Conservation (phyloP, 1,140 invertebrate genomes). For the Idris sp. region DNA sequence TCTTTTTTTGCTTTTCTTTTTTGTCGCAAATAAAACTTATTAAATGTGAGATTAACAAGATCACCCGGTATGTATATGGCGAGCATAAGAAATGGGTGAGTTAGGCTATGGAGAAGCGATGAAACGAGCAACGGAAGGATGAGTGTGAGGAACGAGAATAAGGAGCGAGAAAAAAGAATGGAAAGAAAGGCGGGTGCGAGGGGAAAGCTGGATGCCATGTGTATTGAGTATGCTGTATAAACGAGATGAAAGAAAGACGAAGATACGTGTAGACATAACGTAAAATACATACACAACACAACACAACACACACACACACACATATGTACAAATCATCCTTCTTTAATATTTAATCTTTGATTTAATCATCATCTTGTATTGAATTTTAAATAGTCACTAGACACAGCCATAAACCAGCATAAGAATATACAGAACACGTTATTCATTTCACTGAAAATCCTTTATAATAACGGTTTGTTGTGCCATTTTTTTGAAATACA, state of each 20-base stretch:
- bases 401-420: conserved; percentile 21
- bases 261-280: conserved; percentile 20
- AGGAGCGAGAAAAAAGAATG: conserved; percentile 26
- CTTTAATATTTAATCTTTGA: conserved; percentile 49
- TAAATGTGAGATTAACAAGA: conserved; percentile 13
- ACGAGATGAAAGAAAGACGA: conserved; percentile 15
- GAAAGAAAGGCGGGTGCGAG: conserved; percentile 8
- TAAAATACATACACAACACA: conserved; percentile 1
- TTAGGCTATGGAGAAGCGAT: conserved; percentile 66
- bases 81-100: conserved; percentile 74
- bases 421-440: conserved; percentile 28
- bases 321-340: conserved; percentile 17
- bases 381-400: conserved; percentile 49
- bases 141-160: conserved; percentile 54
- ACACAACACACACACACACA: conserved; percentile 10
- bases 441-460: conserved; percentile 30
- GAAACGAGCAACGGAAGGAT: conserved; percentile 64
- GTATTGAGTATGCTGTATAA: conserved; percentile 64
- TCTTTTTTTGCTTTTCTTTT: no score
- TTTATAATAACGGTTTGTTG: no score
- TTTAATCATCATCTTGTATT: conserved; percentile 49
- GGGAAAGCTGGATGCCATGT: conserved; percentile 70
- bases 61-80: conserved; percentile 69
- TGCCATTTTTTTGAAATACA: no score
- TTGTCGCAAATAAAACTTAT: conserved; percentile 7